Conservation (phyloP, 2,888 invertebrate genomes). For the Mystacides longicornis region DNA sequence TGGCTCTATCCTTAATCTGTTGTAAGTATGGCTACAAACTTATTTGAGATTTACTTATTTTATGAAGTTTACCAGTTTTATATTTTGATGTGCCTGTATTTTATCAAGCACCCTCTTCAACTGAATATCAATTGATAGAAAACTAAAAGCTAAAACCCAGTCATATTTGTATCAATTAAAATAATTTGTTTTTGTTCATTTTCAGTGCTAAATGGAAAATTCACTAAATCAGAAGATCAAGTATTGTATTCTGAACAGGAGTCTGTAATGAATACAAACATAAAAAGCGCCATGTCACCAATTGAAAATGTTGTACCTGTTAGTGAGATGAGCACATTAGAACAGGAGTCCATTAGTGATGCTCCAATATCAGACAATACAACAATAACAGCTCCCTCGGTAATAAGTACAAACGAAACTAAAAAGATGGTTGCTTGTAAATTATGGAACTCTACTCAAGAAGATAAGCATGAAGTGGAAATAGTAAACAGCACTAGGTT, state of each 20-base stretch:
- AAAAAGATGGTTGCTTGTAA: conserved; percentile 42
- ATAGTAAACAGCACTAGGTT: conserved; percentile 65
- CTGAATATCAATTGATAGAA: too few relatives aligned
- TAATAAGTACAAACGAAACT: conserved; percentile 35
- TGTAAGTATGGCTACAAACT: too few relatives aligned
- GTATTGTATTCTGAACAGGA: neutral
- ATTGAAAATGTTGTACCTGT: too few relatives aligned
- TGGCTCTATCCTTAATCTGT: too few relatives aligned
- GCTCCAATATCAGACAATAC: neutral
- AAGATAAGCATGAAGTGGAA: conserved; percentile 46
- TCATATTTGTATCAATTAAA: too few relatives aligned
- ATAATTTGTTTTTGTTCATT: neutral
- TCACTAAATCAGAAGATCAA: neutral
- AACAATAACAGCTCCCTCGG: neutral
- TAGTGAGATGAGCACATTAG: too few relatives aligned
- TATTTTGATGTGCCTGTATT: too few relatives aligned
- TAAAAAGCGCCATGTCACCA: neutral
- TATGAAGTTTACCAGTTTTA: too few relatives aligned
- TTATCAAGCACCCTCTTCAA: too few relatives aligned
- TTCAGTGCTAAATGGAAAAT: neutral
- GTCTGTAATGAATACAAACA: neutral
- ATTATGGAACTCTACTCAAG: conserved; percentile 31
- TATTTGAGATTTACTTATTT: too few relatives aligned
- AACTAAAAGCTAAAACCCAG: too few relatives aligned
- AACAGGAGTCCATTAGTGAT: too few relatives aligned